phyloP scores from a whole-genome alignment of 2,888 invertebrate species.

The Agrilus cyanescens region DNA sequence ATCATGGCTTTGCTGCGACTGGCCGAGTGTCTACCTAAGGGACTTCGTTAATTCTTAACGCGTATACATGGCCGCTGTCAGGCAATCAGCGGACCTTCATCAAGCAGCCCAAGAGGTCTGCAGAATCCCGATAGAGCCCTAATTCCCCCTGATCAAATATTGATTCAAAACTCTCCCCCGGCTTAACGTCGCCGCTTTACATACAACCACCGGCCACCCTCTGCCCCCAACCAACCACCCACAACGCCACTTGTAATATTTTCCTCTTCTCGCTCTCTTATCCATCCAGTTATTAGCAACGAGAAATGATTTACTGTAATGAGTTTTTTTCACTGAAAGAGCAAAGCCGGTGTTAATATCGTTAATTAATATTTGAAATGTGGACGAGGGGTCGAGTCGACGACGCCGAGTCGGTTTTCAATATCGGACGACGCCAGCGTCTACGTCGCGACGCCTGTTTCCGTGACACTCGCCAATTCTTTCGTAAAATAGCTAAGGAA shows the following conservation, averaged over 20 bases:
- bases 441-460: background rate
- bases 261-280: slow-evolving; percentile 15
- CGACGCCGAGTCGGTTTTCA: slow-evolving; percentile 22
- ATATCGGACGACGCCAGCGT: slow-evolving; percentile 25
- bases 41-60: slow-evolving; percentile 35
- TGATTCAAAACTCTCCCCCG: slow-evolving; percentile 39
- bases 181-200: slow-evolving; percentile 36
- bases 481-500: too few relatives aligned
- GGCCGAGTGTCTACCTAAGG: slow-evolving; percentile 18
- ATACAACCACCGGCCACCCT: slow-evolving; percentile 34
- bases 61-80: slow-evolving; percentile 37
- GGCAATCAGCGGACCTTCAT: slow-evolving; percentile 39
- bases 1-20: too few relatives aligned
- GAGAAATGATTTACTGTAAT: slow-evolving; percentile 49
- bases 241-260: slow-evolving; percentile 20
- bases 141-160: slow-evolving; percentile 40
- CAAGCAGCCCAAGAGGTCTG: slow-evolving; percentile 34
- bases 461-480: background rate
- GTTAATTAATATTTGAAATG: slow-evolving; percentile 49
- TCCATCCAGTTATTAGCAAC: slow-evolving; percentile 39
- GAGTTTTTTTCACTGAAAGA: slow-evolving; percentile 38
- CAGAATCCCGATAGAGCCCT: slow-evolving; percentile 39
- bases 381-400: slow-evolving; percentile 33
- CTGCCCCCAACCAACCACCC: slow-evolving; percentile 24
- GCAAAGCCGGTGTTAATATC: slow-evolving; percentile 46